These are phyloP conservation scores for Labeo rohita DNA, from an alignment of 2,113 vertebrate species.

Conservation along the genomic window DNA sequence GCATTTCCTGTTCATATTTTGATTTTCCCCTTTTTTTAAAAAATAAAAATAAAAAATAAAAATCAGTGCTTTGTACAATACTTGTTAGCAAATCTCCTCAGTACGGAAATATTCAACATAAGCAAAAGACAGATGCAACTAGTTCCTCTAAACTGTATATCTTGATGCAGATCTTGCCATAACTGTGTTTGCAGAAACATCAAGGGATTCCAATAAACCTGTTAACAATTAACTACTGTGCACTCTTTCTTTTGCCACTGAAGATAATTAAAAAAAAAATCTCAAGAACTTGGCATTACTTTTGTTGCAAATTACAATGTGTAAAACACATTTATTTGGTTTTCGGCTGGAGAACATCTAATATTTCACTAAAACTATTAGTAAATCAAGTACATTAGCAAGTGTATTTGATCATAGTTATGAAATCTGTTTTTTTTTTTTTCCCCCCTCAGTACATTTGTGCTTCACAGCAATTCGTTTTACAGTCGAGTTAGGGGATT, in stretches of 20 bases:
- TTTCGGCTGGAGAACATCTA: not conserved
- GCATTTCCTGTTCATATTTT: constrained; percentile 67
- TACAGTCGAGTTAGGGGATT: not conserved
- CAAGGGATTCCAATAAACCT: constrained; percentile 80
- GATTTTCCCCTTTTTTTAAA: constrained; percentile 67
- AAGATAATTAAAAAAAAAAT: not conserved
- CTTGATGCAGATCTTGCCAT: constrained; percentile 79
- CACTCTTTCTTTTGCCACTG: not conserved
- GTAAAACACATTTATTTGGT: not conserved
- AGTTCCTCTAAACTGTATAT: constrained; percentile 75
- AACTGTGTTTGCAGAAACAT: constrained; percentile 79
- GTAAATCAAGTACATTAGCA: not conserved
- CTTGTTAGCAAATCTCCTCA: constrained; percentile 72
- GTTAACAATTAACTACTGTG: constrained; percentile 57
- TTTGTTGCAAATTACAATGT: not conserved
- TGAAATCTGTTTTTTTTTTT: not conserved
- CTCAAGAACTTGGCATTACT: not conserved
- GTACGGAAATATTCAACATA: constrained; percentile 68
- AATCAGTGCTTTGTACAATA: constrained; percentile 75
- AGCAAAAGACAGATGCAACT: constrained; percentile 66
- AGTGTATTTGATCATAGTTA: not conserved
- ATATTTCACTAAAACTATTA: not conserved
- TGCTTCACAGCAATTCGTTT: not conserved
- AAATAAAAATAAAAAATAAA: too few relatives aligned
- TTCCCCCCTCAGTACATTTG: not conserved